phyloP scores from a whole-genome alignment of 1,140 invertebrate species.

The Ips typographus region DNA sequence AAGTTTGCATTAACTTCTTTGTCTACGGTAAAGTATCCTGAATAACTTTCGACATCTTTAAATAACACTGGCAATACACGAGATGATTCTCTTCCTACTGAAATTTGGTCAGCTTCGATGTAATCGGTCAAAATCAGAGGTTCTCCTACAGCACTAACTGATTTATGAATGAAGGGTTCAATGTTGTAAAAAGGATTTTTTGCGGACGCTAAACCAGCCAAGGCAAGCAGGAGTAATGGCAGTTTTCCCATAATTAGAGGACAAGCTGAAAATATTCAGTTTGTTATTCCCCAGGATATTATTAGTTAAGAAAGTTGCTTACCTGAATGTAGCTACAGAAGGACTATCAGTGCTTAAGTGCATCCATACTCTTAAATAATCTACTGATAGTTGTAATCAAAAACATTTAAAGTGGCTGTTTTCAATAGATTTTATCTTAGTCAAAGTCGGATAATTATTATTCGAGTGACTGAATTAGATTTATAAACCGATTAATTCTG shows the following conservation, averaged over 20 bases:
- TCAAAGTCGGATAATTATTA: too few relatives aligned
- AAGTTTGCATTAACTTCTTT: conserved; percentile 65
- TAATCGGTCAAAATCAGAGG: conserved; percentile 58
- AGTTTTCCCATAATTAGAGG: background rate
- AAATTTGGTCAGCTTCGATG: conserved; percentile 54
- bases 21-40: conserved; percentile 74
- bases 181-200: conserved; percentile 17
- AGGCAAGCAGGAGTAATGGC: background rate
- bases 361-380: too few relatives aligned
- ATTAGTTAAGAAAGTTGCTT: too few relatives aligned
- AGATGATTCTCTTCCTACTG: conserved; percentile 45
- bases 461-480: too few relatives aligned
- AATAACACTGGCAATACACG: conserved; percentile 34
- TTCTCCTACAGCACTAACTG: conserved; percentile 22
- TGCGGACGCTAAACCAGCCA: background rate
- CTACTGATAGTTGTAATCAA: too few relatives aligned
- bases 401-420: too few relatives aligned
- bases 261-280: too few relatives aligned
- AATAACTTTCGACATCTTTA: conserved; percentile 51
- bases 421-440: too few relatives aligned
- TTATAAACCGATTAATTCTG: too few relatives aligned
- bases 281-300: too few relatives aligned
- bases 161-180: conserved; percentile 16
- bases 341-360: too few relatives aligned
- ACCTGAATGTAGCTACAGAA: too few relatives aligned